A percentile compares a stretch with the other conserved stretches of the same genome.
These are phyloP conservation scores for Phorcus lineatus DNA, from an alignment of 2,888 invertebrate species.

Conservation along the genomic window DNA sequence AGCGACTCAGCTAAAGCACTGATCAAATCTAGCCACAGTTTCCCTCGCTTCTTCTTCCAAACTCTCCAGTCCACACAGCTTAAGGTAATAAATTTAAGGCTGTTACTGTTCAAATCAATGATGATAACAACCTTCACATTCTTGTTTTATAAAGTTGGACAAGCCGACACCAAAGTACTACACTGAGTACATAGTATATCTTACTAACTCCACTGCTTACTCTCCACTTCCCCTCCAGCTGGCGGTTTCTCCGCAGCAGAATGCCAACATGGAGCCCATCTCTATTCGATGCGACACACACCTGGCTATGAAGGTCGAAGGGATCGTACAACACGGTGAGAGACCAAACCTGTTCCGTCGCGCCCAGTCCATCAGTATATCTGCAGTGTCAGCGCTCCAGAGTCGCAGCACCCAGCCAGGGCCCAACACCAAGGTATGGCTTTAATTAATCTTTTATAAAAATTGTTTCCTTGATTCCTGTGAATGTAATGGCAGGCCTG, in stretches of 20 bases:
- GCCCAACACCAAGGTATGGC: slow-evolving; percentile 56
- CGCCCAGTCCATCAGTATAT: slow-evolving; percentile 84
- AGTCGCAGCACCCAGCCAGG: slow-evolving; percentile 46
- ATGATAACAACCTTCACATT: neutral
- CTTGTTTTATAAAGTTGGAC: too few species aligned
- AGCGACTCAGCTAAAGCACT: slow-evolving; percentile 77
- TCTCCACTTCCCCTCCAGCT: slow-evolving; percentile 74
- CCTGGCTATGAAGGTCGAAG: slow-evolving; percentile 93
- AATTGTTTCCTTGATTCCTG: too few species aligned
- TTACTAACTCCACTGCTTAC: too few species aligned
- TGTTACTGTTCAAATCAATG: too few species aligned
- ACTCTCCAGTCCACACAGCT: slow-evolving; percentile 88
- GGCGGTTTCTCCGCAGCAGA: slow-evolving; percentile 87
- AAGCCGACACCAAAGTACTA: too few species aligned
- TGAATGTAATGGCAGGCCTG: too few species aligned
- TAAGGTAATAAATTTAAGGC: slow-evolving; percentile 77
- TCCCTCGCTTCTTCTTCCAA: slow-evolving; percentile 90
- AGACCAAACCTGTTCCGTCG: slow-evolving; percentile 83
- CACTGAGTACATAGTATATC: too few species aligned
- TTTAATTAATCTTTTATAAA: neutral
- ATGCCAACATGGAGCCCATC: slow-evolving; percentile 88
- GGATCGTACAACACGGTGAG: slow-evolving; percentile 83
- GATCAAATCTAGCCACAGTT: slow-evolving; percentile 81
- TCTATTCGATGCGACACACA: slow-evolving; percentile 88
- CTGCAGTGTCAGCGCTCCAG: slow-evolving; percentile 81